A percentile compares a stretch with the other conserved stretches of the same genome.
phyloP scores from a whole-genome alignment of 2,797 vertebrate species.

The Pangasius mekongensis region DNA sequence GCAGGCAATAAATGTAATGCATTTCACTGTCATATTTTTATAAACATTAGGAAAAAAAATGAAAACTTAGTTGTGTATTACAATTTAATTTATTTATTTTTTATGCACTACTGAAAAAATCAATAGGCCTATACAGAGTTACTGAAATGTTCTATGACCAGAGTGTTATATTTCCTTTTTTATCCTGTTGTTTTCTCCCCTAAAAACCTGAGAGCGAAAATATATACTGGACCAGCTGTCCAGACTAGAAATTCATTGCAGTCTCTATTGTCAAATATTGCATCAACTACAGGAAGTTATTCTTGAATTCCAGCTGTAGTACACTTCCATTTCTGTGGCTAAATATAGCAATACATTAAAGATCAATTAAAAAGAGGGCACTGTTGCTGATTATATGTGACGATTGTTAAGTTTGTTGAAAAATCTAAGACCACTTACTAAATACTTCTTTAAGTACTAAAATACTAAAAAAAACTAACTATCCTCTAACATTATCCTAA shows the following conservation, averaged over 20 bases:
- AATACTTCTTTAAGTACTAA: background rate
- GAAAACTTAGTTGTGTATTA: background rate
- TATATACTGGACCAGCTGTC: background rate
- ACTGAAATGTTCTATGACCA: background rate
- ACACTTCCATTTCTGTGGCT: background rate
- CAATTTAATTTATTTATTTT: background rate
- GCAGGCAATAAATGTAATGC: background rate
- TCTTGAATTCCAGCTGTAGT: background rate
- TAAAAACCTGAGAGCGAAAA: background rate
- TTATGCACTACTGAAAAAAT: background rate
- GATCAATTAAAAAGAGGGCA: background rate
- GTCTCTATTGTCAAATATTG: background rate
- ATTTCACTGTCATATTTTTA: background rate
- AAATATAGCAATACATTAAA: background rate
- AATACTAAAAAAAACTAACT: background rate
- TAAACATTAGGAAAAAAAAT: background rate
- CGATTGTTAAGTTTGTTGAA: background rate
- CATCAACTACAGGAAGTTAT: constrained; percentile 3
- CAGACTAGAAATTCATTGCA: background rate
- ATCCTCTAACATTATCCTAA: background rate
- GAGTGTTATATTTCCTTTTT: background rate
- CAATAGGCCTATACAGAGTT: too few species aligned
- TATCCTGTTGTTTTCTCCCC: background rate
- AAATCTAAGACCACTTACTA: background rate
- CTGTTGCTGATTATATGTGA: background rate